Evolutionary conservation across 2,113 vertebrate species (phyloP), one percentile per base, ranked within the genome.

Genomic region (Calypte anna): DNA sequence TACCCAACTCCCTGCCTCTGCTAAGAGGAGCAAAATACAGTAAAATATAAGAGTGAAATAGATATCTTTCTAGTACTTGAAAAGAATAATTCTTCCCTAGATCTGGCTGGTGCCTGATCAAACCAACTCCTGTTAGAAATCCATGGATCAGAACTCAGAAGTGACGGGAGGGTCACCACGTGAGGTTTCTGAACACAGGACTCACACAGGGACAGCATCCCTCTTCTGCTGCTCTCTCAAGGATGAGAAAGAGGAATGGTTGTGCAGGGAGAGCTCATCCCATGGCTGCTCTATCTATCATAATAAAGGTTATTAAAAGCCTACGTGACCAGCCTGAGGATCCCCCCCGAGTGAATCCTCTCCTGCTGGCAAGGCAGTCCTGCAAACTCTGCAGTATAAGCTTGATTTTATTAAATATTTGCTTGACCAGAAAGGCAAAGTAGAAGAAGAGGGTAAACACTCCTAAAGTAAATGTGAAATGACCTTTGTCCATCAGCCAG

Each of bases 341-440:
- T 83, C 83, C 77, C 88, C 0, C n/a, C 61, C 8, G 75, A 82
- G 85, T 4, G 9, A 82, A 82, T 38, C 10, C 64, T 63, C 70
- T 69, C 70, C 72, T 22, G 61, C 76, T 87, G 10, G 3, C 9
- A 10, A 88, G 89, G 18, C 83, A 79, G 82, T 24, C 91, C 75
- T 88, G 88, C 82, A 50, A 96, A 73, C 91, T 90, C 93, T 88
- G 94, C 89, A 82, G 33, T 36, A 53, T 90, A 54, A 95, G 92
- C 95, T 95, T 25, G 73, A 8, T 88, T 95, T 96, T 94, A 95
- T 96, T 96, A 95, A 97, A 97, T 96, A 96, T 97, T 96, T 97
- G 95, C 95, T 95, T 95, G 96, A 92, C 93, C 95, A 96, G 95
- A 81, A 93, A 96, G 88, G 84, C 88, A 91, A 78, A 93, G 90